phyloP scores from a whole-genome alignment of 2,797 vertebrate genomes.

The Crypturellus tataupa region DNA sequence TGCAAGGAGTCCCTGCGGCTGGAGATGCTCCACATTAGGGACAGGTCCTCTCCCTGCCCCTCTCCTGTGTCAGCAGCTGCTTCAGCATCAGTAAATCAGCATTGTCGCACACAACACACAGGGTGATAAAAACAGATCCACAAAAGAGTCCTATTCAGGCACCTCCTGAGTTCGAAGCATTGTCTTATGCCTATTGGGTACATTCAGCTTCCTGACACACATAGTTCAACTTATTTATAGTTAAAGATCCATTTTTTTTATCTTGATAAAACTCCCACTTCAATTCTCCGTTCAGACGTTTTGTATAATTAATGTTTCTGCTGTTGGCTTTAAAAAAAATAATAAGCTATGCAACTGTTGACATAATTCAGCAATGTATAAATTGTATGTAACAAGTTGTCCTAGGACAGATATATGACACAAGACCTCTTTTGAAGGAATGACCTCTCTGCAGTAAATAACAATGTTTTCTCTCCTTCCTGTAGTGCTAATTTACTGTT shows the following conservation, averaged over 20 bases:
- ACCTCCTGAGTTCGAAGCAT: not conserved
- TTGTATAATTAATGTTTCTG: conserved; percentile 64
- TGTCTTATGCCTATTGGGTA: not conserved
- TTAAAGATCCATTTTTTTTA: conserved; percentile 19
- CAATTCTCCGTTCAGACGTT: conserved; percentile 42
- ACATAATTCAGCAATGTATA: not conserved
- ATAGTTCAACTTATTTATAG: conserved; percentile 30
- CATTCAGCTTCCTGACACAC: not conserved
- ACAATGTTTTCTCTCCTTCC: not conserved
- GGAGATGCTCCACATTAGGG: not conserved
- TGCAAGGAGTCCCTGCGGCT: not conserved
- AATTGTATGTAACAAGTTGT: conserved; percentile 13
- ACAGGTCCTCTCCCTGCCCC: not conserved
- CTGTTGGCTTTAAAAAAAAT: not conserved
- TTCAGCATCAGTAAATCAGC: not conserved
- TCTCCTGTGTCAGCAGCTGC: not conserved
- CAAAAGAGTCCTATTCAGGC: not conserved
- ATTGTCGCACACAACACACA: not conserved
- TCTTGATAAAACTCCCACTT: conserved; percentile 42
- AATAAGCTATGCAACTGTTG: conserved; percentile 26
- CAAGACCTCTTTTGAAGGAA: conserved; percentile 1
- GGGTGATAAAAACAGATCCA: not conserved
- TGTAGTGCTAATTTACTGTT: conserved; percentile 37
- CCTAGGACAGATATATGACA: not conserved
- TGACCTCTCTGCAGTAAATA: conserved; percentile 54